phyloP scores from a whole-genome alignment of 2,113 vertebrate species.

The Platanista minor region DNA sequence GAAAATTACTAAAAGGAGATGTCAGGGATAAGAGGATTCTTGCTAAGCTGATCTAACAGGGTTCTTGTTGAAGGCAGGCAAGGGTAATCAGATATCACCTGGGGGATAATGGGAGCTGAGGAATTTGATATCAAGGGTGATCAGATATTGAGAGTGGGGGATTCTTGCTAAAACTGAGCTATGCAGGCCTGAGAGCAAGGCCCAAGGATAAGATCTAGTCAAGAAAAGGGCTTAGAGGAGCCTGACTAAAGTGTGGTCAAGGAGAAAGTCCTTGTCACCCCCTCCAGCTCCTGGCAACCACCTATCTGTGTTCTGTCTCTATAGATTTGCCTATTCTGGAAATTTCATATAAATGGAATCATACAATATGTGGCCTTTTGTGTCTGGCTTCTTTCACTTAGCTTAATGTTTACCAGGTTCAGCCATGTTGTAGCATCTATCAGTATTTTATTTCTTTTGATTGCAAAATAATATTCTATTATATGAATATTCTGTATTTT shows the following conservation, averaged over 20 bases:
- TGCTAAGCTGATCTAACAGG: slow-evolving; percentile 13
- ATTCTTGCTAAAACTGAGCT: slow-evolving; percentile 15
- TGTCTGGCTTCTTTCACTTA: background rate
- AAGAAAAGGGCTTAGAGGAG: background rate
- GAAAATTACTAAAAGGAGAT: slow-evolving; percentile 21
- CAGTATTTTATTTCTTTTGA: background rate
- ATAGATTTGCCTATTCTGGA: too few species aligned
- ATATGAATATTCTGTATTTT: background rate
- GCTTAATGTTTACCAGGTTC: background rate
- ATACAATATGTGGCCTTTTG: background rate
- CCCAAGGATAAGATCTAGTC: background rate
- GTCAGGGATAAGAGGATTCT: background rate
- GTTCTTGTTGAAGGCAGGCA: slow-evolving; percentile 3
- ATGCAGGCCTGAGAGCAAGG: background rate
- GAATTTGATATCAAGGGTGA: background rate
- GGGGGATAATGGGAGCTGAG: background rate
- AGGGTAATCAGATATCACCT: background rate
- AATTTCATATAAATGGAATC: background rate
- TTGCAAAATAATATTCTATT: background rate
- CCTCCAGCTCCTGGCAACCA: background rate
- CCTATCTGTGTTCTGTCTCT: background rate
- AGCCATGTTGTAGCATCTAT: background rate
- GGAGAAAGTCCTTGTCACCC: background rate
- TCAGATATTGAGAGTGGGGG: background rate
- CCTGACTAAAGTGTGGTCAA: background rate